Evolutionary conservation across 2,113 vertebrate genomes (phyloP).

Genomic region (pig (Sus scrofa)): DNA sequence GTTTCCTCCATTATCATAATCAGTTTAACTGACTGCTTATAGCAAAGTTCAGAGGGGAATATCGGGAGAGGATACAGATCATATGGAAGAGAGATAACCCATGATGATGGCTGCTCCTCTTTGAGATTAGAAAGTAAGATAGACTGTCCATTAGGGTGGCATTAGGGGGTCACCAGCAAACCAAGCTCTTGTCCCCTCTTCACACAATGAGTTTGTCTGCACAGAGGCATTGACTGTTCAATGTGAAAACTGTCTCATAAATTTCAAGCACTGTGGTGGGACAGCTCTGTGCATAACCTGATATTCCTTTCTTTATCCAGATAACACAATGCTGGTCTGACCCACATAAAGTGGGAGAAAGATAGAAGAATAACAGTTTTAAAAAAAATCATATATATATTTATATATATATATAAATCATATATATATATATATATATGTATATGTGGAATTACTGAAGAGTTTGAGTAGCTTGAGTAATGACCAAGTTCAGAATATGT

Average conservation of each 20-base stretch:
- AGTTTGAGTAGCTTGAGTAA: neutral
- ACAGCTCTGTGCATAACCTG: neutral
- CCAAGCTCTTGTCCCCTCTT: neutral
- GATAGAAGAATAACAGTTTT: neutral
- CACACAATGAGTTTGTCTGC: neutral
- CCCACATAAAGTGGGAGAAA: neutral
- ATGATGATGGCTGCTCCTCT: neutral
- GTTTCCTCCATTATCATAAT: neutral
- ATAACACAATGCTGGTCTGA: neutral
- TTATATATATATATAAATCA: too few species aligned
- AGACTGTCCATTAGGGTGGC: neutral
- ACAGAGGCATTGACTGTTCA: neutral
- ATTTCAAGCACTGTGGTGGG: neutral
- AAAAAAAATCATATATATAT: too few species aligned
- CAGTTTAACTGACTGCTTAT: neutral
- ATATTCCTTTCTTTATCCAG: neutral
- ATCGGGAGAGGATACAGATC: neutral
- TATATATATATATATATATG: neutral
- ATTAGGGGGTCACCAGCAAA: neutral
- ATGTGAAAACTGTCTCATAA: neutral
- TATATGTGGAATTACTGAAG: neutral
- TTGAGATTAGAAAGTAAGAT: neutral
- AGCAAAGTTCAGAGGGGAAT: neutral
- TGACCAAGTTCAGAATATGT: neutral
- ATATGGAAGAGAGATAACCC: neutral